Base-by-base conservation (phyloP, 2,888 invertebrate species). In the Ornithoptera alexandrae region DNA sequence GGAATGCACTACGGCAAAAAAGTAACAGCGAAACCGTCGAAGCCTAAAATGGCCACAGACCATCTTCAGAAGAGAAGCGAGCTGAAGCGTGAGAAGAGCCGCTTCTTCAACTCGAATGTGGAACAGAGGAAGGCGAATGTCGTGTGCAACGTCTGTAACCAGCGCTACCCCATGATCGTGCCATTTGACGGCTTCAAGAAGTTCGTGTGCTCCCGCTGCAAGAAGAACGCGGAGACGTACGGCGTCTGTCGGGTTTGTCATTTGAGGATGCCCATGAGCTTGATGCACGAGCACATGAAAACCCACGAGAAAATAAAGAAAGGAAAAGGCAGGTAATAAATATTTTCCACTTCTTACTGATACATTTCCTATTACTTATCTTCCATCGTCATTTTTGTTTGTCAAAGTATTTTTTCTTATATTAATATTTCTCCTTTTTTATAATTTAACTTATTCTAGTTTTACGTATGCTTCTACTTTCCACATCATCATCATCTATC, bases 161-260 rank as follows among this genome's bases (percentile, higher is more conserved):
- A 80, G 24, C 77, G 73, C 53, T 80, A 77, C 70, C 84, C 83
- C 0, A 80, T 82, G 81, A 72, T 85, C 6, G 65, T 83, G 0
- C 68, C 78, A 0, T 74, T 74, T 0, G 77, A 76, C 1, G 73
- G 74, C 0, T 70, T 67, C 56, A 81, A 83, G 39, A 70, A 75
- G 0, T 86, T 85, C 60, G 69, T 83, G 0, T 86, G 86, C 62
- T 84, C 85, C 0, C 78, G 86, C 0, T 86, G 86, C 65, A 86
- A 85, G 71, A 84, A 83, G 63, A 78, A 79, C 22, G 71, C 73
- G 0, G 76, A 77, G 0, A 57, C 72, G 0, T 74, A 71, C 3
- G 74, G 66, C 3, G 58, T 72, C 1, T 80, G 77, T 24, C 78
- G 70, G 58, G 80, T 75, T 50, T 79, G 79, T 20, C 80, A 79